Evolutionary conservation across 2,797 vertebrate species (phyloP).

Genomic region (Acrossocheilus wenchowensis): DNA sequence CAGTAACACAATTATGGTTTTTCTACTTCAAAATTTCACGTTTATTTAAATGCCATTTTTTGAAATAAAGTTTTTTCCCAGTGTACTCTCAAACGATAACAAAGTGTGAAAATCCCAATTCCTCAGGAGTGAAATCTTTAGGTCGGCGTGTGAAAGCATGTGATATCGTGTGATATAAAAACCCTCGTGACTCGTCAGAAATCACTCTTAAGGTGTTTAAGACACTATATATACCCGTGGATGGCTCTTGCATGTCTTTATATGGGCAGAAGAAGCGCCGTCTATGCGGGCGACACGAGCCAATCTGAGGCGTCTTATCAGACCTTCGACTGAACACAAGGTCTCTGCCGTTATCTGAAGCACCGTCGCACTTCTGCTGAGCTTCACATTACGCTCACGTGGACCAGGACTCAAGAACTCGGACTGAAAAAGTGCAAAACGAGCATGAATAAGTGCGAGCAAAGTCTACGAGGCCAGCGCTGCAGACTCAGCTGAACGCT

Average conservation of each 20-base stretch:
- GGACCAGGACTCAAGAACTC: conserved; percentile 11
- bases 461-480: conserved; percentile 55
- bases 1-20: background rate
- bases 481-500: conserved; percentile 45
- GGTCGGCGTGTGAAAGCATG: background rate
- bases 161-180: background rate
- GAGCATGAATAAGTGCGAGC: conserved; percentile 47
- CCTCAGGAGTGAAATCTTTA: background rate
- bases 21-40: no score
- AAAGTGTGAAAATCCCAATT: background rate
- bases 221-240: conserved; percentile 70
- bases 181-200: conserved; percentile 40
- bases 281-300: conserved; percentile 57
- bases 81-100: background rate
- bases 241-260: conserved; percentile 67
- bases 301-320: conserved; percentile 69
- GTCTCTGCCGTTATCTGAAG: background rate
- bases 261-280: conserved; percentile 65
- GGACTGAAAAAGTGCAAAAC: conserved; percentile 36
- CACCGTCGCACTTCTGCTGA: conserved; percentile 47
- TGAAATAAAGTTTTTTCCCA: no score
- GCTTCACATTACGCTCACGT: conserved; percentile 56
- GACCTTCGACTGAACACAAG: conserved; percentile 54
- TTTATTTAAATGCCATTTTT: background rate
- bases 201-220: background rate